phyloP scores from a whole-genome alignment of 2,113 vertebrate species.

The Xiphophorus maculatus region DNA sequence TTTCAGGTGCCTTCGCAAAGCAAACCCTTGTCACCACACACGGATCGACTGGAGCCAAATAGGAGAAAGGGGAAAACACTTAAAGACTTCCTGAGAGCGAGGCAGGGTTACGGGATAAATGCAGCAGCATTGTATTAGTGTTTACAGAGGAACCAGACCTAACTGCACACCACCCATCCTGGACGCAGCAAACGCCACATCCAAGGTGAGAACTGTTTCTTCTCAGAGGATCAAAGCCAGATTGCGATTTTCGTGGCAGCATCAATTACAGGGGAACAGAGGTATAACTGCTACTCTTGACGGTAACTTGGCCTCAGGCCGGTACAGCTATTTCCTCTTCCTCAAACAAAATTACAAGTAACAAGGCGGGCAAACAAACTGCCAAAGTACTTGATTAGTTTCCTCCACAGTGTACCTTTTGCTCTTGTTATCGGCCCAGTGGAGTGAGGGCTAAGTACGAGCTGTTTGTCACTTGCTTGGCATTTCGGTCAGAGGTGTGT shows the following conservation, averaged over 20 bases:
- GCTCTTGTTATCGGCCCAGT: conserved; percentile 46
- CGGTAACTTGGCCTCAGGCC: conserved; percentile 7
- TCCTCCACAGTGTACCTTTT: conserved; percentile 27
- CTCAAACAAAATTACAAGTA: conserved; percentile 29
- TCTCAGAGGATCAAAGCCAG: conserved; percentile 43
- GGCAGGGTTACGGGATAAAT: conserved; percentile 45
- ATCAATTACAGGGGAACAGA: conserved; percentile 45
- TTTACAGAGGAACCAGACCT: conserved; percentile 61
- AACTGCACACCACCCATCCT: conserved; percentile 52
- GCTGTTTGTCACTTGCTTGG: conserved; percentile 43
- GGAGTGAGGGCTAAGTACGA: conserved; percentile 19
- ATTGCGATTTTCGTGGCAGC: conserved; percentile 15
- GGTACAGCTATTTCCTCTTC: conserved; percentile 20
- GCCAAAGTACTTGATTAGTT: conserved; percentile 47
- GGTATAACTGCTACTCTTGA: conserved; percentile 36
- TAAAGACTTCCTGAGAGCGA: conserved; percentile 57
- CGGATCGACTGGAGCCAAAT: conserved; percentile 1
- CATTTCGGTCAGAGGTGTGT: conserved; percentile 25
- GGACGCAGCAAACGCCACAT: conserved; percentile 44
- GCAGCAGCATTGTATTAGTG: conserved; percentile 58
- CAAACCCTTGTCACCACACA: not conserved
- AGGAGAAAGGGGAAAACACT: conserved; percentile 45
- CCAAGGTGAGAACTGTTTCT: conserved; percentile 60
- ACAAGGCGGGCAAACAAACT: conserved; percentile 35
- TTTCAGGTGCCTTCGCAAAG: not conserved